A percentile compares a stretch with the other conserved stretches of the same genome.
These are phyloP conservation scores for Microcebus griseorufus DNA, from an alignment of 2,113 vertebrate species.

Conservation along the genomic window DNA sequence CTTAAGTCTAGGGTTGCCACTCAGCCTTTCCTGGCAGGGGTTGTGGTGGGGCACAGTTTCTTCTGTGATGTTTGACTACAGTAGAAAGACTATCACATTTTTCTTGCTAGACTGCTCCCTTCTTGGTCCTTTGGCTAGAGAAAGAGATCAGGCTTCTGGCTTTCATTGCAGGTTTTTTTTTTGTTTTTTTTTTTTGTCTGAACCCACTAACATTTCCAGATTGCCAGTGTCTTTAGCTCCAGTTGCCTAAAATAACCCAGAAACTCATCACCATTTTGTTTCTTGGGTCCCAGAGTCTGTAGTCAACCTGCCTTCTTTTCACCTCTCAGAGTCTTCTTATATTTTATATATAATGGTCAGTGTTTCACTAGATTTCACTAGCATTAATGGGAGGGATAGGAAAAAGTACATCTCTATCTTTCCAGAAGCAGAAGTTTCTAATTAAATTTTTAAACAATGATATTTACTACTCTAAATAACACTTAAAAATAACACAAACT, in stretches of 20 bases:
- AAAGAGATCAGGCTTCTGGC: background rate
- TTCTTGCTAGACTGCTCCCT: background rate
- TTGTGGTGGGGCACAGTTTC: background rate
- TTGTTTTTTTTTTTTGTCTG: background rate
- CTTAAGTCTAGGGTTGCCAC: background rate
- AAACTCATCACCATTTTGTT: background rate
- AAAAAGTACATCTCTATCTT: background rate
- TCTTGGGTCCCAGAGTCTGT: background rate
- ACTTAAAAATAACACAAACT: background rate
- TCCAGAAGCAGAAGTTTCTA: background rate
- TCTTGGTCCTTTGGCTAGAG: background rate
- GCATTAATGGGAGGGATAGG: background rate
- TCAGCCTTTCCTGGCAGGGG: background rate
- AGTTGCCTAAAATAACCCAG: background rate
- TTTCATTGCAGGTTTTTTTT: background rate
- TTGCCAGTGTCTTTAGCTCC: background rate
- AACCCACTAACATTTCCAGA: background rate
- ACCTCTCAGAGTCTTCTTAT: background rate
- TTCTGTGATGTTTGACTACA: background rate
- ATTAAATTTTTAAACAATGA: background rate
- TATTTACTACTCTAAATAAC: background rate
- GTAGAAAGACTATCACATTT: background rate
- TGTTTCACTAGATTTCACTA: background rate
- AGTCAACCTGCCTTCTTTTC: background rate
- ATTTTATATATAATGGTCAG: background rate